A percentile compares a stretch with the other conserved stretches of the same genome.
Evolutionary conservation across 2,888 invertebrate species (phyloP).

Genomic region (Hedya salicella): DNA sequence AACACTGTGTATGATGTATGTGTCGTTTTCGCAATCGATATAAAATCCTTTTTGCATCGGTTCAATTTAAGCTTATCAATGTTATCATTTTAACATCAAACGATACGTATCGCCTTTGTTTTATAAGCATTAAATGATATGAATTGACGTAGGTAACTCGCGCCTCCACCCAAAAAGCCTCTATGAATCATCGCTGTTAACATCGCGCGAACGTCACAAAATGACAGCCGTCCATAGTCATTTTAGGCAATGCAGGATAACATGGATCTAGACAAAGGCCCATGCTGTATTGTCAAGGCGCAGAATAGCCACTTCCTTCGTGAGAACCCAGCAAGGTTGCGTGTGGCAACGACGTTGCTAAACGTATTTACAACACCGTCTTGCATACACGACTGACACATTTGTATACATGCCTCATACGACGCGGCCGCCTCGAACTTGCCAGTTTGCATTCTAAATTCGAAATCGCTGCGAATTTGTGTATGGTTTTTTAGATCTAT

Average conservation of each 20-base stretch:
- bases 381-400: constrained; percentile 78
- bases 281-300: constrained; percentile 84
- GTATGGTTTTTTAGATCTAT: constrained; percentile 41
- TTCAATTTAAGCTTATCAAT: neutral
- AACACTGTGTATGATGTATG: constrained; percentile 85
- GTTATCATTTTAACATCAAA: constrained; percentile 3
- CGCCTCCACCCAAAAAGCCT: constrained; percentile 36
- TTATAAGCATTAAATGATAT: constrained; percentile 33
- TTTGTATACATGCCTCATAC: constrained; percentile 63
- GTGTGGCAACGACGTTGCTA: constrained; percentile 84
- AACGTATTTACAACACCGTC: constrained; percentile 84
- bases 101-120: neutral
- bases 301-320: constrained; percentile 84
- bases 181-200: constrained; percentile 25
- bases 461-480: constrained; percentile 26
- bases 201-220: constrained; percentile 22
- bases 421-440: constrained; percentile 47
- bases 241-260: constrained; percentile 76
- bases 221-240: constrained; percentile 47
- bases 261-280: constrained; percentile 78
- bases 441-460: constrained; percentile 36
- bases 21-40: constrained; percentile 78
- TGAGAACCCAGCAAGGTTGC: constrained; percentile 84
- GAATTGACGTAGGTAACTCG: constrained; percentile 22
- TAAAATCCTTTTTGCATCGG: constrained; percentile 59